phyloP scores from a whole-genome alignment of 2,113 vertebrate genomes.

The Cyphomyrus discorhynchus region DNA sequence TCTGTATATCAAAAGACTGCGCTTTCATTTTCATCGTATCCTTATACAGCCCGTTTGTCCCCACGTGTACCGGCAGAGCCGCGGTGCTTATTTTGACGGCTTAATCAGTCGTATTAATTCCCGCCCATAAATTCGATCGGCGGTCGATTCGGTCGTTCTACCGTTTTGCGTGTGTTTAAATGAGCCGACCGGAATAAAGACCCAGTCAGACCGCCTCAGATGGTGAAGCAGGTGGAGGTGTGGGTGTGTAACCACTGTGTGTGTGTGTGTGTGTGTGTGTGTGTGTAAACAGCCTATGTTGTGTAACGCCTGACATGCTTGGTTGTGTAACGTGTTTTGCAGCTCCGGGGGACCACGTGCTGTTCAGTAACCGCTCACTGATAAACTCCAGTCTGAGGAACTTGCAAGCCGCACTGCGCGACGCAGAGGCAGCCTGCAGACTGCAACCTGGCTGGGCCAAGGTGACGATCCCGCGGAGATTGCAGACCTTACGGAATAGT shows the following conservation, averaged over 20 bases:
- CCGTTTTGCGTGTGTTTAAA: neutral
- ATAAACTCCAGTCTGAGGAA: constrained; percentile 79
- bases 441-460: constrained; percentile 81
- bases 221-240: neutral
- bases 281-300: neutral
- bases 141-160: neutral
- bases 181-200: neutral
- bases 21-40: neutral
- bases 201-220: neutral
- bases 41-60: neutral
- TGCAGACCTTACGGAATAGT: neutral
- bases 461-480: constrained; percentile 52
- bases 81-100: neutral
- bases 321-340: constrained; percentile 30
- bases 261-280: neutral
- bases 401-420: constrained; percentile 68
- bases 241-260: neutral
- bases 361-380: constrained; percentile 84
- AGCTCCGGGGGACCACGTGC: constrained; percentile 81
- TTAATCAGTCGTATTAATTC: neutral
- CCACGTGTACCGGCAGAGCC: neutral
- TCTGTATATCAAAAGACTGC: neutral
- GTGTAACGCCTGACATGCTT: neutral
- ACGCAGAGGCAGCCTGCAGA: constrained; percentile 75
- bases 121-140: neutral